Conservation (phyloP, 2,797 vertebrate species). For the Danio jaintianensis region DNA sequence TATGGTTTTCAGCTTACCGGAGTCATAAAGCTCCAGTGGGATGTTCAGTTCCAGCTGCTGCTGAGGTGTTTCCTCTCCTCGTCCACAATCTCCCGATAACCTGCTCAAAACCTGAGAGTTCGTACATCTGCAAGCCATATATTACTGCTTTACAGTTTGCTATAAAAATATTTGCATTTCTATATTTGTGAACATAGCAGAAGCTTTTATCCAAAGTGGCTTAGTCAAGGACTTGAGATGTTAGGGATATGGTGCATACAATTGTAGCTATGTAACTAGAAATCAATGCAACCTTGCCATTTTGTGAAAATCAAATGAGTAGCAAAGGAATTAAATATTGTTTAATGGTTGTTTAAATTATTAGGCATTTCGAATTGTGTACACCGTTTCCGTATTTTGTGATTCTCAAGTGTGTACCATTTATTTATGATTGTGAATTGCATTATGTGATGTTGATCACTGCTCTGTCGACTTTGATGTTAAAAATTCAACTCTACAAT, state of each 20-base stretch:
- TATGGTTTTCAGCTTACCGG: conserved; percentile 47
- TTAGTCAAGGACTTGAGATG: neutral
- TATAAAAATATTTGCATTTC: neutral
- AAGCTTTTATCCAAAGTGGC: neutral
- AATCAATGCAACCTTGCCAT: neutral
- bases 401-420: no score
- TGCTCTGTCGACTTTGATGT: no score
- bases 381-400: no score
- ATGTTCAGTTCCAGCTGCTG: conserved; percentile 36
- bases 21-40: conserved; percentile 47
- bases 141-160: neutral
- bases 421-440: no score
- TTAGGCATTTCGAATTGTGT: no score
- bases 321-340: neutral
- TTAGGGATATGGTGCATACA: no score
- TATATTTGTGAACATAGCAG: neutral
- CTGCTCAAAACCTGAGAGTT: neutral
- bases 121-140: neutral
- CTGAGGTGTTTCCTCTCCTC: conserved; percentile 43
- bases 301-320: neutral
- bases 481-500: no score
- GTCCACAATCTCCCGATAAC: conserved; percentile 24
- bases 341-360: neutral
- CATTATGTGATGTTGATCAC: no score
- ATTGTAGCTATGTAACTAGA: no score